Conservation (phyloP, 2,113 vertebrate genomes). For the Atherinomorus stipes region DNA sequence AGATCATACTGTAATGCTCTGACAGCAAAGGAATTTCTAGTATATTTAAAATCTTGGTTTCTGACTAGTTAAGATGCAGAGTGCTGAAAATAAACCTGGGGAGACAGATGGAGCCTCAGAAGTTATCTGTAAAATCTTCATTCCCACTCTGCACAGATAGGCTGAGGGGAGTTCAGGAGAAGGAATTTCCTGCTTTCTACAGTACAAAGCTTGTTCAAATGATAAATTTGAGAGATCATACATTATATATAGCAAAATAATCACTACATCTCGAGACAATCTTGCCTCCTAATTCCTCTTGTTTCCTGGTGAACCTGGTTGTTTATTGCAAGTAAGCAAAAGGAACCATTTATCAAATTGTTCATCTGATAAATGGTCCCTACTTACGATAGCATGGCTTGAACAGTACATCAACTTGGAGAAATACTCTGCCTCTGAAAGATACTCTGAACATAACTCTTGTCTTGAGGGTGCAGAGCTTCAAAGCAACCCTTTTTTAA, state of each 20-base stretch:
- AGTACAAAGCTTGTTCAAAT: constrained; percentile 3
- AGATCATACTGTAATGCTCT: constrained; percentile 13
- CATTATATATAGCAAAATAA: constrained; percentile 22
- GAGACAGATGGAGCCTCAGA: constrained; percentile 15
- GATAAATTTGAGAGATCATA: constrained; percentile 11
- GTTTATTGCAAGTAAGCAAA: constrained; percentile 8
- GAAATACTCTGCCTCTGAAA: neutral
- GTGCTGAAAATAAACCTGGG: constrained; percentile 4
- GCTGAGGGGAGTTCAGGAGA: neutral
- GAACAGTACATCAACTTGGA: constrained; percentile 2
- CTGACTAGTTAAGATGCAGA: constrained; percentile 3
- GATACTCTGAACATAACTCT: neutral
- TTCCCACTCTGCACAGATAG: constrained; percentile 1
- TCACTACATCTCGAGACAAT: constrained; percentile 41
- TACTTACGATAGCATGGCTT: neutral
- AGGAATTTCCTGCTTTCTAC: constrained; percentile 9
- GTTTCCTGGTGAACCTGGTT: constrained; percentile 31
- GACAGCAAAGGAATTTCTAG: constrained; percentile 25
- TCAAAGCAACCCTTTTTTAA: neutral
- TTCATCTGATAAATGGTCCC: constrained; percentile 1
- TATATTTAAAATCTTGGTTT: constrained; percentile 14
- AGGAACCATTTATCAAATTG: neutral
- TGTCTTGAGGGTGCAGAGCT: neutral
- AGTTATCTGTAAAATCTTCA: constrained; percentile 39
- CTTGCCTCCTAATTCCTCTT: constrained; percentile 17